Evolutionary conservation across 2,113 vertebrate species (phyloP).

Genomic region (Mixornis gularis): DNA sequence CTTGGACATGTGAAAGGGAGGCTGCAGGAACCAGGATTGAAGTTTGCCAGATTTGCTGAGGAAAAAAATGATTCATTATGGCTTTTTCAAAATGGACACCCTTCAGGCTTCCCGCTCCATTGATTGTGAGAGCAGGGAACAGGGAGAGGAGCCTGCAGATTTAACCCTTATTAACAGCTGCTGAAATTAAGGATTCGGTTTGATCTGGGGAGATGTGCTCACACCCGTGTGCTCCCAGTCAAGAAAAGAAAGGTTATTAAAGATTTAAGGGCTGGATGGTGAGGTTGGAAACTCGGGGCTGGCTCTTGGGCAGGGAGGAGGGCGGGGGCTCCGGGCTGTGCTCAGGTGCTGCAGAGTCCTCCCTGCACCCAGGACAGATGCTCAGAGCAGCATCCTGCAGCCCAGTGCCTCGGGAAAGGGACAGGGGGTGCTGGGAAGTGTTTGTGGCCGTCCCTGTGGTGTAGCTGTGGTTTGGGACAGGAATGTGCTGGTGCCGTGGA

Average conservation of each 20-base stretch:
- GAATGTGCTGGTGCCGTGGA: accelerated
- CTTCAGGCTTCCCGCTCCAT: conserved; percentile 68
- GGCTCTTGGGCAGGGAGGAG: not conserved
- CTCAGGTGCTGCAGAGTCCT: not conserved
- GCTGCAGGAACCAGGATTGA: conserved; percentile 66
- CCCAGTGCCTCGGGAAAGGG: not conserved
- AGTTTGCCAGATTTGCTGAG: conserved; percentile 69
- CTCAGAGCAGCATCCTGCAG: not conserved
- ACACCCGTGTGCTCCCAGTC: not conserved
- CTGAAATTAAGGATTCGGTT: conserved; percentile 68
- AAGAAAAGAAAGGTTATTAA: conserved; percentile 45
- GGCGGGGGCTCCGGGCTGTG: not conserved
- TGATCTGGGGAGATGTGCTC: conserved; percentile 49
- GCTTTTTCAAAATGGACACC: conserved; percentile 67
- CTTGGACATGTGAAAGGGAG: conserved; percentile 68
- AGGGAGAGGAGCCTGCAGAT: conserved; percentile 50
- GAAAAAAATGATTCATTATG: conserved; percentile 66
- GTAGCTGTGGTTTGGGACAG: accelerated
- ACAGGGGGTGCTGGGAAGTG: accelerated
- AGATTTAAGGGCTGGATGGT: conserved; percentile 38
- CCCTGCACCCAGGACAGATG: not conserved
- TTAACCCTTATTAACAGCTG: conserved; percentile 75
- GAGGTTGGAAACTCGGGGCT: not conserved
- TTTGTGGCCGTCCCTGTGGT: not conserved
- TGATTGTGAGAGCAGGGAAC: not conserved